Base-by-base conservation (phyloP, 1,140 invertebrate genomes). In the Trichomalopsis sarcophagae region DNA sequence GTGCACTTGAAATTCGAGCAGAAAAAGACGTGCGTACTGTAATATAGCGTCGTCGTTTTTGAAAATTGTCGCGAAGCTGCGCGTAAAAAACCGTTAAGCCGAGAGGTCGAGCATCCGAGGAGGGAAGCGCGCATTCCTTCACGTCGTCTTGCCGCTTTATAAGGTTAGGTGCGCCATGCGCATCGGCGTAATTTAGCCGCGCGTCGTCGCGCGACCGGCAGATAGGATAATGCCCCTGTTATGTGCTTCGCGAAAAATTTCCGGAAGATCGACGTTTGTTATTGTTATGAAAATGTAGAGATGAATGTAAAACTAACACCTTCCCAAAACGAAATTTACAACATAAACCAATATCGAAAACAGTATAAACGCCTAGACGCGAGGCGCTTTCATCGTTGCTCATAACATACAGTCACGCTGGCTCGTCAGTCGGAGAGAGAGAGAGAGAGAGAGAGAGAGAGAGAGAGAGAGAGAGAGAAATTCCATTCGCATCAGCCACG, bases 81-180 rank as follows among this genome's bases (percentile, higher is more conserved):
- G 55, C 6, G 55, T 3, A 74, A 74, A 74, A 74, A 74, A 74
- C 33, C 44, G 27, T 74, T 74, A 74, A 40, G 66, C 40, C 78
- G 66, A 81, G 36, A 21, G 5, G 33, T 47, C 30, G 69, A 44
- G 30, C 21, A 40, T 68, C 36, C 69, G 44, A 77, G 81, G 87
- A 84, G 62, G 68, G 17, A 68, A 40, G 50, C 33, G 86, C 66
- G 88, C 88, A 89, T 89, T 88, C 87, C 88, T 74, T 88, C 88
- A 88, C 89, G 88, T 88, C 87, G 86, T 84, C 86, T 84, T 85
- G 86, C 82, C 85, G 87, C 79, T 89, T 88, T 88, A 86, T 88
- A 86, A 84, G 86, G 88, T 87, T 87, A 88, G 85, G 84, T 81
- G 86, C 85, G 88, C 88, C 88, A 84, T 68, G 78, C 81, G 81